These are phyloP conservation scores for Melanostoma mellinum DNA, from an alignment of 2,888 invertebrate species.

Conservation along the genomic window DNA sequence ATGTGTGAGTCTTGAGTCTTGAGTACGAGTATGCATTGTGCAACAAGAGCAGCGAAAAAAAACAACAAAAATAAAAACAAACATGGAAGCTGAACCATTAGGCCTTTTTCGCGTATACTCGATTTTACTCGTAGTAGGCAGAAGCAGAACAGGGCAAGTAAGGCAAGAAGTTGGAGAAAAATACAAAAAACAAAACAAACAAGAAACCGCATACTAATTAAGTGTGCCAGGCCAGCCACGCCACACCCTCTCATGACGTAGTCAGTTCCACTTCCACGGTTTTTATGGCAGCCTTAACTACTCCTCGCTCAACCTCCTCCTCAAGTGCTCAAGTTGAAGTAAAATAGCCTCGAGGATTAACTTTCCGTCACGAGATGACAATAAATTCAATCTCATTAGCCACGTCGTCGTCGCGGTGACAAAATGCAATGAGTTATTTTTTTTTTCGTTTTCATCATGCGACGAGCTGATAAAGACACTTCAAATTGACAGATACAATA, in stretches of 20 bases:
- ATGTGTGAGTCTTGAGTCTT: background rate
- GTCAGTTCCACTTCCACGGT: slow-evolving; percentile 34
- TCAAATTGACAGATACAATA: slow-evolving; percentile 71
- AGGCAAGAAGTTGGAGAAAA: slow-evolving; percentile 32
- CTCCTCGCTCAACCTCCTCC: background rate
- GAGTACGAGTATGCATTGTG: slow-evolving; percentile 55
- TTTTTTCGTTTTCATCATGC: background rate
- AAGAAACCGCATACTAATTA: slow-evolving; percentile 69
- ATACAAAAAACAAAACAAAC: slow-evolving; percentile 20
- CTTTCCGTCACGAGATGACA: slow-evolving; percentile 62
- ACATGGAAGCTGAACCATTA: slow-evolving; percentile 67
- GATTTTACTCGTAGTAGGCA: slow-evolving; percentile 6
- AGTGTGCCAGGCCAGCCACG: slow-evolving; percentile 66
- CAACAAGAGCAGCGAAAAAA: slow-evolving; percentile 39
- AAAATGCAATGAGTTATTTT: background rate
- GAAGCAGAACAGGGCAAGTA: slow-evolving; percentile 36
- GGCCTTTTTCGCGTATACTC: slow-evolving; percentile 55
- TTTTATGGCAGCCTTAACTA: slow-evolving; percentile 58
- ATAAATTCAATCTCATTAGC: slow-evolving; percentile 70
- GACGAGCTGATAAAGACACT: slow-evolving; percentile 66
- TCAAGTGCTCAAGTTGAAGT: slow-evolving; percentile 3
- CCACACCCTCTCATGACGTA: slow-evolving; percentile 60
- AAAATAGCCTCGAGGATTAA: slow-evolving; percentile 65
- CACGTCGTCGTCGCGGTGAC: background rate
- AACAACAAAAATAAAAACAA: slow-evolving; percentile 43